Evolutionary conservation across 2,113 vertebrate genomes (phyloP), one percentile per base, ranked within the genome.

Genomic region (Thoracochromis brauschi): DNA sequence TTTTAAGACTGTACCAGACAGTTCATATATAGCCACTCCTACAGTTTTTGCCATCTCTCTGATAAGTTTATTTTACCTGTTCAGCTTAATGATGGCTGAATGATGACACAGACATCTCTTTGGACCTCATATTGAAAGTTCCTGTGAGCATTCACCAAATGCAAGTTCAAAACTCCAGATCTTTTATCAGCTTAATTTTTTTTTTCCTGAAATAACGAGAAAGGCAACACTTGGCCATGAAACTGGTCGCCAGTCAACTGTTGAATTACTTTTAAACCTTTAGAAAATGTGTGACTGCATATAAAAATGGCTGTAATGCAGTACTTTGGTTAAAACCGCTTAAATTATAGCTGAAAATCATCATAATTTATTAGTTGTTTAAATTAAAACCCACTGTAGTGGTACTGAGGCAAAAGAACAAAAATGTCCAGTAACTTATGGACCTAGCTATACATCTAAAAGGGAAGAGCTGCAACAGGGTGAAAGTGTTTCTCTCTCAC

Each of bases 401-500:
- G 71, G 71, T 31, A 31, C 42, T 12, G 42, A 75, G 16, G 6
- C 42, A 75, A 49, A 75, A 75, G 9, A 29, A 49, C 75, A 38
- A 51, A 68, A 53, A 35, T 68, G 71, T 57, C 13, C 21, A 12
- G 38, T 58, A 81, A 24, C 13, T 5, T 75, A 29, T 31, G 9
- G 42, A 47, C 71, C 24, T 75, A 49, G 45, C 6, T 75, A 24
- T 33, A 65, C 6, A 68, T 73, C 85, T 85, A 51, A 88, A 82
- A 82, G 29, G 13, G 29, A 85, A 21, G 54, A 57, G 17, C 83
- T 82, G 75, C 42, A 95, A 51, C 4, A 53, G 29, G 42, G 85
- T 54, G 4, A 45, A 97, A 95, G 97, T 97, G 97, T 97, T 98
- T 97, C 98, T 98, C 96, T 97, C 96, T 97, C 97, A 98, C 97